These are phyloP conservation scores for Gryon sp. DNA, from an alignment of 1,140 invertebrate species.

Conservation along the genomic window DNA sequence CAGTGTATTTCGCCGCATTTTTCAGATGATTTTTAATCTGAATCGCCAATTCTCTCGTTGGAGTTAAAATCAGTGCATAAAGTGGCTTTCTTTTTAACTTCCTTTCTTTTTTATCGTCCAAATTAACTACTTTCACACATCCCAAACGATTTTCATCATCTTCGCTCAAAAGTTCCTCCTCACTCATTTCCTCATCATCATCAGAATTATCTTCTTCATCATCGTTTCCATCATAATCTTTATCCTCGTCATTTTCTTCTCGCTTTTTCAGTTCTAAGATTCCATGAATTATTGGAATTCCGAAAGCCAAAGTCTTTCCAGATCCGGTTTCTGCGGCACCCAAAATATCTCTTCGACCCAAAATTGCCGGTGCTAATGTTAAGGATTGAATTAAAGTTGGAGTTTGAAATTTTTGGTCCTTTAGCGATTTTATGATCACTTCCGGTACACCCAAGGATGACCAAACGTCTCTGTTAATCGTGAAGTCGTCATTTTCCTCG, in stretches of 20 bases:
- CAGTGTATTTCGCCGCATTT: conserved; percentile 89
- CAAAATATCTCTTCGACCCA: conserved; percentile 91
- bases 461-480: conserved; percentile 85
- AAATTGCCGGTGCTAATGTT: conserved; percentile 90
- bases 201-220: conserved; percentile 64
- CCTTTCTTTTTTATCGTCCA: conserved; percentile 77
- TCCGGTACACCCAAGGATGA: conserved; percentile 84
- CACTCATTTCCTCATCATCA: conserved; percentile 58
- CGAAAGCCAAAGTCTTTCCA: conserved; percentile 98
- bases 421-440: conserved; percentile 86
- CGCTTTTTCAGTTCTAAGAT: conserved; percentile 85
- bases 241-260: conserved; percentile 64
- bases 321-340: conserved; percentile 98
- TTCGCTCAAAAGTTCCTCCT: conserved; percentile 22
- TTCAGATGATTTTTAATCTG: conserved; percentile 94
- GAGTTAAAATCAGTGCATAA: conserved; percentile 93
- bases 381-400: conserved; percentile 92
- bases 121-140: conserved; percentile 83
- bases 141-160: conserved; percentile 78
- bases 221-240: conserved; percentile 51
- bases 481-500: conserved; percentile 37
- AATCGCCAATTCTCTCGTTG: conserved; percentile 96
- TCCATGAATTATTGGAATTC: conserved; percentile 92
- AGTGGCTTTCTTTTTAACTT: conserved; percentile 80
- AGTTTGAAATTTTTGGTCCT: conserved; percentile 86